phyloP scores from a whole-genome alignment of 35 echinoderm and acorn worm genomes.

The Stichopus chloronotus region DNA sequence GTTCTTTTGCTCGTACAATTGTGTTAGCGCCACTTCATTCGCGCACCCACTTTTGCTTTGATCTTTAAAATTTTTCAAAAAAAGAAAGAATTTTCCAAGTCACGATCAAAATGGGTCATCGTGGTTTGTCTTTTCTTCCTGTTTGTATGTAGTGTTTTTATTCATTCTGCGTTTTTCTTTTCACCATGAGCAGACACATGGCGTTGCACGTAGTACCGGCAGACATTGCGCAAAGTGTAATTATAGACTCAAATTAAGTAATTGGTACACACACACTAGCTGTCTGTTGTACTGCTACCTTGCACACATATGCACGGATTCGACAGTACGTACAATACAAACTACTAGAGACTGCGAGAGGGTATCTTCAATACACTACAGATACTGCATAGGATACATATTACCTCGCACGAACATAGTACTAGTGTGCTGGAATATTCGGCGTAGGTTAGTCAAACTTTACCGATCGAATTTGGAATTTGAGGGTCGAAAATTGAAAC shows the following conservation, averaged over 20 bases:
- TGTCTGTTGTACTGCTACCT: background rate
- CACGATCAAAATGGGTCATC: too few relatives aligned
- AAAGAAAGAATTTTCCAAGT: too few relatives aligned
- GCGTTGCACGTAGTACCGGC: background rate
- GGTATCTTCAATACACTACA: background rate
- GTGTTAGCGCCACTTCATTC: too few relatives aligned
- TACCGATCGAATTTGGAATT: background rate
- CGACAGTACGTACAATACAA: background rate
- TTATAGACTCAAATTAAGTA: background rate
- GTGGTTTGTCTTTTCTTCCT: too few relatives aligned
- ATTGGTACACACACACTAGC: background rate
- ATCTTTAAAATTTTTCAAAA: too few relatives aligned
- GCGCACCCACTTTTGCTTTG: too few relatives aligned
- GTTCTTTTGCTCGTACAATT: too few relatives aligned
- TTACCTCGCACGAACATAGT: background rate
- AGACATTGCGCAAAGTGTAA: slow-evolving; percentile 10
- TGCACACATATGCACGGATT: background rate
- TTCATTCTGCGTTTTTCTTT: too few relatives aligned
- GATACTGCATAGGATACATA: background rate
- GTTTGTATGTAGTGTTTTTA: too few relatives aligned
- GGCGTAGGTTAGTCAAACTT: background rate
- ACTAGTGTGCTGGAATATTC: background rate
- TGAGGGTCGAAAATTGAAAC: slow-evolving; percentile 54
- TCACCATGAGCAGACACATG: background rate
- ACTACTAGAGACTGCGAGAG: background rate